These are phyloP conservation scores for Acanthurus leucopareius DNA, from an alignment of 2,797 vertebrate species.

Conservation along the genomic window DNA sequence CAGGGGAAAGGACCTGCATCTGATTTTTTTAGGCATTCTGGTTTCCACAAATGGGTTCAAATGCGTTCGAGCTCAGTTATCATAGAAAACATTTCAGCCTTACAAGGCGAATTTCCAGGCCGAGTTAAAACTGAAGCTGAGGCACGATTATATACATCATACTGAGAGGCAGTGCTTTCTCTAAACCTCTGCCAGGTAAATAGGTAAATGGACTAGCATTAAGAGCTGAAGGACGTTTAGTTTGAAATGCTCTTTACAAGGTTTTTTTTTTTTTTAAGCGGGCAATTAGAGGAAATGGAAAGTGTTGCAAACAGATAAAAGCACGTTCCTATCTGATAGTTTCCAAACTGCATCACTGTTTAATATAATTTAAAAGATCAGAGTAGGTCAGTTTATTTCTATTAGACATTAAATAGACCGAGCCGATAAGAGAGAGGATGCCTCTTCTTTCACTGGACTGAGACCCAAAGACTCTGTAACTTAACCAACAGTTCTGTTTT, in stretches of 20 bases:
- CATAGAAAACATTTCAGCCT: background rate
- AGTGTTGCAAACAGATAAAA: conserved; percentile 28
- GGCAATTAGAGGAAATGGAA: conserved; percentile 22
- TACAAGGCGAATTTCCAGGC: background rate
- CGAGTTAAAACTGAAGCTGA: background rate
- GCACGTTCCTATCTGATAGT: conserved; percentile 3
- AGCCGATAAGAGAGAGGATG: background rate
- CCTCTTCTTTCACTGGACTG: background rate
- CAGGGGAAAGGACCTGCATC: background rate
- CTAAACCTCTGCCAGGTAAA: background rate
- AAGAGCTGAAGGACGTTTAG: background rate
- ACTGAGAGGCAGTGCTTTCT: background rate
- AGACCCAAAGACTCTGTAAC: background rate
- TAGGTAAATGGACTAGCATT: background rate
- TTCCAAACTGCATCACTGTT: background rate
- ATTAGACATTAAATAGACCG: background rate
- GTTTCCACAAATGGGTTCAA: background rate
- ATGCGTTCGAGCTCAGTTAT: background rate
- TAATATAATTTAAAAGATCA: background rate
- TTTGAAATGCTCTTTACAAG: conserved; percentile 10
- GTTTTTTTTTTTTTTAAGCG: background rate
- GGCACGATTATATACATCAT: background rate
- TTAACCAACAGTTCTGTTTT: background rate
- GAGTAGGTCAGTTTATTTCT: background rate
- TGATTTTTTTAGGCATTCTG: background rate